Evolutionary conservation across 2,888 invertebrate species (phyloP), one percentile per base, ranked within the genome.

Genomic region (Hedychridium roseum): DNA sequence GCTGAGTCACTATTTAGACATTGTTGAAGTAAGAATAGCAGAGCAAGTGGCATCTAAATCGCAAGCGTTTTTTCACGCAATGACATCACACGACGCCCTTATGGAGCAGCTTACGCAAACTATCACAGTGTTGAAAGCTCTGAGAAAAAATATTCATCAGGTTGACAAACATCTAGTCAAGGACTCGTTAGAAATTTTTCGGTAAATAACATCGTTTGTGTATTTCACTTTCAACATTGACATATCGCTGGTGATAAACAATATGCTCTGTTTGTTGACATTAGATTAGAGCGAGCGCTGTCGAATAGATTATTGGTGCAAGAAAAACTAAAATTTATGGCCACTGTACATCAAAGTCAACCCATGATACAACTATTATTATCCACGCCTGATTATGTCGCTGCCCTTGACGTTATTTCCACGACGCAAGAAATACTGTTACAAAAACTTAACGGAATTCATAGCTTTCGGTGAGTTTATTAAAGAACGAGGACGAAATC

Each of bases 21-120:
- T 93, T 49, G 92, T 97, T 35, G 97, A 98, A 80, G 91, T 94
- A 71, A 89, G 92, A 80, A 94, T 96, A 74, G 93, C 94, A 3
- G 88, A 90, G 67, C 96, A 97, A 82, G 89, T 97, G 42, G 94
- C 97, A 18, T 89, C 91, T 68, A 95, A 97, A 76, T 97, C 97
- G 6, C 94, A 94, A 65, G 96, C 96, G 12, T 99, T 98, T 82
- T 99, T 98, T 76, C 92, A 95, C 79, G 97, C 97, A 1, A 97
- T 99, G 92, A 89, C 97, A 43, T 97, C 97, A 4, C 98, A 99
- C 80, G 97, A 98, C 76, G 91, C 93, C 18, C 90, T 99, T 38
- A 94, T 97, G 88, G 94, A 95, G 63, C 92, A 97, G 74, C 90
- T 99, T 85, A 89, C 89, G 1, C 86, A 88, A 71, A 93, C 94